Conservation (phyloP, 2,113 vertebrate species). For the Acanthochromis polyacanthus region DNA sequence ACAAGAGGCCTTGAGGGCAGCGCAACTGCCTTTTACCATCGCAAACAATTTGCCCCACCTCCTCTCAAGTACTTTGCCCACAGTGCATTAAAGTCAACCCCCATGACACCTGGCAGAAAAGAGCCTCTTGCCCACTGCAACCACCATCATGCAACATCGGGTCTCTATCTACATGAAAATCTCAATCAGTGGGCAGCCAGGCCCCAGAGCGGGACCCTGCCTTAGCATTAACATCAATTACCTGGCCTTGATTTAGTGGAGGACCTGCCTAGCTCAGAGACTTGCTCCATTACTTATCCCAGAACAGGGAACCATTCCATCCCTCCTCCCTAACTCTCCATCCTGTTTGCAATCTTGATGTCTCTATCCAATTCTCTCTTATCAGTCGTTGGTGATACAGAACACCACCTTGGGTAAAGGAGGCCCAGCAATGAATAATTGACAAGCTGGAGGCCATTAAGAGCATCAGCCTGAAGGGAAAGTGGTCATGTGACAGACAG, state of each 20-base stretch:
- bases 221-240: constrained; percentile 81
- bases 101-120: constrained; percentile 72
- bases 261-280: constrained; percentile 47
- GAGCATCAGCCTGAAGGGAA: constrained; percentile 67
- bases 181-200: constrained; percentile 53
- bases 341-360: constrained; percentile 53
- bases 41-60: constrained; percentile 59
- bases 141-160: constrained; percentile 16
- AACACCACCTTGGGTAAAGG: constrained; percentile 67
- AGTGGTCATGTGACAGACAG: constrained; percentile 60
- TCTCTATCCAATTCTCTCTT: constrained; percentile 53
- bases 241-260: constrained; percentile 74
- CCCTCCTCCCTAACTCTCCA: constrained; percentile 28
- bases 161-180: constrained; percentile 66
- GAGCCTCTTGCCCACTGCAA: constrained; percentile 46
- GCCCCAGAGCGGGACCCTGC: constrained; percentile 47
- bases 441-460: constrained; percentile 79
- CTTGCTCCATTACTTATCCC: constrained; percentile 71
- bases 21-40: constrained; percentile 55
- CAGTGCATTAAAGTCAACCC: constrained; percentile 76
- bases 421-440: constrained; percentile 81
- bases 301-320: constrained; percentile 33
- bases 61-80: constrained; percentile 58
- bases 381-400: constrained; percentile 69
- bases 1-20: constrained; percentile 50